Evolutionary conservation across 2,113 vertebrate genomes (phyloP).

Genomic region (Copsychus sechellarum): DNA sequence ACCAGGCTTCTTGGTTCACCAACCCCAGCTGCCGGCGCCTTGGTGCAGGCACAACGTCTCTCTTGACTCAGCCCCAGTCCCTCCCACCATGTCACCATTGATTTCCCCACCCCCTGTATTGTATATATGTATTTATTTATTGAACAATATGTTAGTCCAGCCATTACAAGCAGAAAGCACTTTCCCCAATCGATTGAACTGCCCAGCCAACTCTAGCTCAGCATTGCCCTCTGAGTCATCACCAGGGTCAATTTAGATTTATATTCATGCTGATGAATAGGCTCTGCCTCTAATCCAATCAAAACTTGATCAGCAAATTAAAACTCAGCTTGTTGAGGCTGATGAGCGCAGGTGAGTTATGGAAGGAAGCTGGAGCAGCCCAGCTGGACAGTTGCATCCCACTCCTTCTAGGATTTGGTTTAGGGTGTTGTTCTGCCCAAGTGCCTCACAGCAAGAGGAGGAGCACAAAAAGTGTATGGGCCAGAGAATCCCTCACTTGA

Average conservation of each 20-base stretch:
- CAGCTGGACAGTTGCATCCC: accelerated
- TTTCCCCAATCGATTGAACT: background rate
- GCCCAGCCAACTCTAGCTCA: background rate
- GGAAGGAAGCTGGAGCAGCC: background rate
- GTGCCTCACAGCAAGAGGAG: background rate
- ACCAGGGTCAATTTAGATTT: constrained; percentile 19
- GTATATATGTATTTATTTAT: background rate
- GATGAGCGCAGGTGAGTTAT: background rate
- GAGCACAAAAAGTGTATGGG: background rate
- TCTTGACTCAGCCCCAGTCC: background rate
- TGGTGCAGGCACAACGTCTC: background rate
- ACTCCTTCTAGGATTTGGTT: accelerated
- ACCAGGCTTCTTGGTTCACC: constrained; percentile 74
- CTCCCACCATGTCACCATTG: background rate
- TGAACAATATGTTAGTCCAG: background rate
- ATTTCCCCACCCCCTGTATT: background rate
- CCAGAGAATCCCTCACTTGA: background rate
- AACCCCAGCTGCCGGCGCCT: constrained; percentile 50
- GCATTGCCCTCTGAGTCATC: constrained; percentile 36
- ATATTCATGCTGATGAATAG: background rate
- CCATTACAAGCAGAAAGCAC: constrained; percentile 46
- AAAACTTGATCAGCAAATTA: constrained; percentile 52
- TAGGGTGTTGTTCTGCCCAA: background rate
- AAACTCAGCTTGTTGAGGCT: background rate
- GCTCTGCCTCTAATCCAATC: constrained; percentile 38